Evolutionary conservation across 2,113 vertebrate genomes (phyloP), one percentile per base, ranked within the genome.

Genomic region (Burhinus bistriatus): DNA sequence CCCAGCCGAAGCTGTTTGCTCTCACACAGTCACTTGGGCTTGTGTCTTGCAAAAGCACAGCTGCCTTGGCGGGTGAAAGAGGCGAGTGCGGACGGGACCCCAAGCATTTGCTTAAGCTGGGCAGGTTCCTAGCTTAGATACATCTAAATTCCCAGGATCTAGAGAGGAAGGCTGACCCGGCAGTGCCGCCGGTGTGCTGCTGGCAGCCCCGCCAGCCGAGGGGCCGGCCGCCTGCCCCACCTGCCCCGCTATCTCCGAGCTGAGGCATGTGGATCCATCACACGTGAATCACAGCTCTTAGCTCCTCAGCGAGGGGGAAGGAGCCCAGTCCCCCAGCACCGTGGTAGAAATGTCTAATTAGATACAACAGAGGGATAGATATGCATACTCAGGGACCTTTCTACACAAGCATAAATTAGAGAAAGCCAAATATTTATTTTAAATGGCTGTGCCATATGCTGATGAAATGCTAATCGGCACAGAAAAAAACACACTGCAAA

Each of bases 351-450:
- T 32, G 59, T 52, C 79, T 96, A 70, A 93, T 95, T 79, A 93
- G 81, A 70, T 59, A 62, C n/a, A 84, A 70, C 70, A 83, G 69
- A 90, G 70, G 38, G 82, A 90, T 12, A 76, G 81, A 88, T 90
- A 84, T 69, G 81, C 76, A 80, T 32, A 81, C 57, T 76, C 65
- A n/a, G 89, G 61, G 87, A 82, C 78, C 73, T 90, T 94, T 89
- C 83, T 47, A 77, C 70, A 94, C 5, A 52, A 70, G 90, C 78
- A 87, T 89, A 85, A 92, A 92, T 92, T 93, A 92, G 85, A 58
- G 69, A 84, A 94, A 93, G 83, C 4, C 90, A 97, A 96, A 89
- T 96, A 97, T 97, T 97, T 96, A 94, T 95, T 90, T 95, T 83
- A 93, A 91, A 94, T 58, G 58, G 25, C 65, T 68, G 54, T 61